Conservation (phyloP, 2,113 vertebrate genomes). For the Atlantisia rogersi region DNA sequence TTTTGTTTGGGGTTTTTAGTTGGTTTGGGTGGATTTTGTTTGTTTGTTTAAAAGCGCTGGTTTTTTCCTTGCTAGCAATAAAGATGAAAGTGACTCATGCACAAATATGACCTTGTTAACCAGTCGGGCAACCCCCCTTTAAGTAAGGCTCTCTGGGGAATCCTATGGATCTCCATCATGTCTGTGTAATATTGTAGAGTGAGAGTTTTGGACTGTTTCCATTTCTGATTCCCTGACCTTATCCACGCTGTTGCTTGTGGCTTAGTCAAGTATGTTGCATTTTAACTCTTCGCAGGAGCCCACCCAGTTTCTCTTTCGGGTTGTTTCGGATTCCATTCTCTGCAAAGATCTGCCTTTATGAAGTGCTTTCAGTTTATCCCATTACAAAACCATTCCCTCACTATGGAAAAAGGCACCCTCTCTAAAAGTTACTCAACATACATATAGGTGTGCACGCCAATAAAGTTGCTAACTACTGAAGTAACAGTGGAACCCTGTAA, state of each 20-base stretch:
- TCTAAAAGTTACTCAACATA: neutral
- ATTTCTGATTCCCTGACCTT: neutral
- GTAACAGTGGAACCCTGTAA: neutral
- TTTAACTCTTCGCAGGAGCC: slow-evolving; percentile 13
- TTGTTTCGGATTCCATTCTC: slow-evolving; percentile 4
- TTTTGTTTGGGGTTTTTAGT: too few relatives aligned
- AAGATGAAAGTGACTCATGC: slow-evolving; percentile 16
- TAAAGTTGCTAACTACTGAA: neutral
- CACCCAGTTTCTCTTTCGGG: neutral
- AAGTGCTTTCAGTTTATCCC: neutral
- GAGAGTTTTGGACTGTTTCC: slow-evolving; percentile 12
- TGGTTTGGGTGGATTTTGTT: neutral
- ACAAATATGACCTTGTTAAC: neutral
- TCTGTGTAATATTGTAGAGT: neutral
- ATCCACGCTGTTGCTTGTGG: neutral
- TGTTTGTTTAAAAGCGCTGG: neutral
- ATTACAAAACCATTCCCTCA: neutral
- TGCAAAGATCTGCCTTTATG: neutral
- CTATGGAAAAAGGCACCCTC: neutral
- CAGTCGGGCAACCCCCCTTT: neutral
- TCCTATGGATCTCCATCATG: neutral
- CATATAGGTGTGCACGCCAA: neutral
- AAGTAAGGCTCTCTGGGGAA: neutral
- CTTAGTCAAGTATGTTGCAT: neutral
- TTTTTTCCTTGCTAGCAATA: neutral